Percentiles rank a stretch among this genome's conserved stretches.
These are phyloP conservation scores for Monoplex corrugatus DNA, from an alignment of 2,888 invertebrate species.

Conservation along the genomic window DNA sequence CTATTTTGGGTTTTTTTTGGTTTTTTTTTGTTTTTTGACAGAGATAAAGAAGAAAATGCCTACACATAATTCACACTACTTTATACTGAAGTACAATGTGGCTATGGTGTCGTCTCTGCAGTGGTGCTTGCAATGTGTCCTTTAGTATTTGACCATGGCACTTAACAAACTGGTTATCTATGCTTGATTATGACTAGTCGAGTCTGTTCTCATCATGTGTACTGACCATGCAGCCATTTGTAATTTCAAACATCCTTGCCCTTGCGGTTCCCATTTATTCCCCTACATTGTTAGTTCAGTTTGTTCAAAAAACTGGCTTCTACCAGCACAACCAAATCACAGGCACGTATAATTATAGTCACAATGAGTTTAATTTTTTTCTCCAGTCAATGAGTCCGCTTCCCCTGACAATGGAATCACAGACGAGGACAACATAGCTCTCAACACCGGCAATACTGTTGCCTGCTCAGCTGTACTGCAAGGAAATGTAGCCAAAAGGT, in stretches of 20 bases:
- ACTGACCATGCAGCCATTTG: no score
- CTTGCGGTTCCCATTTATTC: no score
- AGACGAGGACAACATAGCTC: background rate
- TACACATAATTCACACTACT: no score
- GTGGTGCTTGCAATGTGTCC: background rate
- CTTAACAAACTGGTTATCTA: slow-evolving; percentile 9
- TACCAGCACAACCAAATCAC: slow-evolving; percentile 29
- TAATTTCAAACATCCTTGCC: background rate
- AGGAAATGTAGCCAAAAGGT: background rate
- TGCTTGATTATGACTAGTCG: slow-evolving; percentile 4
- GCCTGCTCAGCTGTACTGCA: background rate
- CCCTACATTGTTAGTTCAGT: background rate
- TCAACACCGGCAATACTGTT: background rate
- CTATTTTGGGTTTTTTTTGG: no score
- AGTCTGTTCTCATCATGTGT: background rate
- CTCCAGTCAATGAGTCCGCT: background rate
- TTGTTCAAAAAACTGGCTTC: background rate
- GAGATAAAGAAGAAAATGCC: no score
- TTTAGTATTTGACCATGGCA: background rate
- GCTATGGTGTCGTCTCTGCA: background rate
- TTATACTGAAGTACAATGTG: no score
- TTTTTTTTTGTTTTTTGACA: no score
- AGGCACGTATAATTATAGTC: background rate
- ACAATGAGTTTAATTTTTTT: slow-evolving; percentile 2
- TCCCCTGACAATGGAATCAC: background rate